phyloP scores from a whole-genome alignment of 2,113 vertebrate species.

The Hassar affinis region DNA sequence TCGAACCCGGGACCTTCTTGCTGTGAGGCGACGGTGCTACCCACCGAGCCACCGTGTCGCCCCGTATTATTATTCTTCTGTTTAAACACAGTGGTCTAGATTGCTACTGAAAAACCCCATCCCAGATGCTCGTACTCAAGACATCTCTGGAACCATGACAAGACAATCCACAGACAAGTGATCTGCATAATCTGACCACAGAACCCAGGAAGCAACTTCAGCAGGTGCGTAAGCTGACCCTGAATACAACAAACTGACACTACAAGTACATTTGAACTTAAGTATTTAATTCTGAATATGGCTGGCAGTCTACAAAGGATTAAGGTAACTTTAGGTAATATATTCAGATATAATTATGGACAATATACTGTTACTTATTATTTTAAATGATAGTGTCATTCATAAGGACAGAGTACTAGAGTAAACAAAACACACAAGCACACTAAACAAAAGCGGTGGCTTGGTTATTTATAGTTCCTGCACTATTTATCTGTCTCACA shows the following conservation, averaged over 20 bases:
- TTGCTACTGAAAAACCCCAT: background rate
- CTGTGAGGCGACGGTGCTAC: no score
- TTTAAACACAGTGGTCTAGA: background rate
- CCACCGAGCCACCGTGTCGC: no score
- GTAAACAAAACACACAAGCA: no score
- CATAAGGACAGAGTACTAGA: background rate
- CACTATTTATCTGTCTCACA: slow-evolving; percentile 23
- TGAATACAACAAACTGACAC: background rate
- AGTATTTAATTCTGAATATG: background rate
- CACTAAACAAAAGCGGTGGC: background rate
- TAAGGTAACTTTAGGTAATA: no score
- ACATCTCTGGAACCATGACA: background rate
- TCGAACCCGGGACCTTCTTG: no score
- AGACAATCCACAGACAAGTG: background rate
- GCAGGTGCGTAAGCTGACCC: background rate
- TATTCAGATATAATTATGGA: background rate
- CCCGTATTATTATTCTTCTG: no score
- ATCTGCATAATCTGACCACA: background rate
- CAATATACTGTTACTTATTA: no score
- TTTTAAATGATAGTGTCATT: background rate
- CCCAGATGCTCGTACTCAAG: background rate
- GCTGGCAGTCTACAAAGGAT: background rate
- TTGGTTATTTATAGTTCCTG: slow-evolving; percentile 1
- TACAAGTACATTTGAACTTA: no score
- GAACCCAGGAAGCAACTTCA: background rate